Base-by-base conservation (phyloP, 1,140 invertebrate species). In the Drosophila subobscura region DNA sequence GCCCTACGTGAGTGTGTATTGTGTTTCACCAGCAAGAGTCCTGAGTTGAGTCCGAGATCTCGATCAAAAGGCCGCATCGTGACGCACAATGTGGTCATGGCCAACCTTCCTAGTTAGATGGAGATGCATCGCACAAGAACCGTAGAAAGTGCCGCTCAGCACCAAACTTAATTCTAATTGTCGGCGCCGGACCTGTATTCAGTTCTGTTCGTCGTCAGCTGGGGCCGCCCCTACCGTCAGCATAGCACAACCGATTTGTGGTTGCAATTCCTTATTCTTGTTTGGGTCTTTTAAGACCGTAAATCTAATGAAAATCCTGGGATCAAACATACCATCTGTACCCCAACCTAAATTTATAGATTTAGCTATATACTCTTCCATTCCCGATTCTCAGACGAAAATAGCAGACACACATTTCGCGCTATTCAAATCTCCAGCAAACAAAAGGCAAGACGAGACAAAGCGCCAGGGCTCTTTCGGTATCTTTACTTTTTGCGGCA, bases 161-260 rank as follows among this genome's bases (percentile, higher is more conserved):
- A 72, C 63, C 80, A 90, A 90, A 68, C 90, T 90, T 79, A 76
- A 88, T 89, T 90, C 81, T 84, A 91, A 91, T 90, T 89, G 88
- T 79, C 60, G 47, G 64, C 46, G 58, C 50, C 27, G 49, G 45
- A 64, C 33, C 33, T 4, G 4, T 27, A 12, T 12, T 37, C 33
- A 12, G 33, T 37, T 12, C 10, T 12, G 10, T 37, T 27, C 5
- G 0, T 66, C 52, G 23, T 72, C 56, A 55, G 37, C 63, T 73
- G 77, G 56, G n/a, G n/a, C n/a, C 60, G 55, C 37, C 64, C 47
- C 4, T 46, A 29, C 68, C 54, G 50, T 65, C 65, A 64, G 54
- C 49, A 55, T 71, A 64, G 53, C 57, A 29, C 46, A 59, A 22
- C 60, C 49, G 59, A 77, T 72, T 77, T 77, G 59, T 49, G 51